phyloP scores from a whole-genome alignment of 2,888 invertebrate species.

The Lepidocyrtinus sp. region DNA sequence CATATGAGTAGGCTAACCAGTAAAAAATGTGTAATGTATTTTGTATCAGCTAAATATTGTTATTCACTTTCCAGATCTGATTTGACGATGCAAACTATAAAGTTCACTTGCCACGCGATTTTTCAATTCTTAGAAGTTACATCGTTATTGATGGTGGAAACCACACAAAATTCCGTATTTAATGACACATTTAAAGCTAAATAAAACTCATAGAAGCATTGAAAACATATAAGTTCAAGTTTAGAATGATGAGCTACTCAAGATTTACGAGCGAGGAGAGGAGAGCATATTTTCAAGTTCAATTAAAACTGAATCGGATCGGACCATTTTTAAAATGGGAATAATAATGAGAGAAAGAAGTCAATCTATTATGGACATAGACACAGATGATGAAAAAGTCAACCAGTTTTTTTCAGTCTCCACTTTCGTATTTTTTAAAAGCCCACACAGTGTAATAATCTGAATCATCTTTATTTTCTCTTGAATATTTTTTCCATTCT shows the following conservation, averaged over 20 bases:
- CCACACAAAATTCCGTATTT: too few relatives aligned
- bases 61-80: too few relatives aligned
- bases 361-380: conserved; percentile 3
- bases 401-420: conserved; percentile 24
- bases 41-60: too few relatives aligned
- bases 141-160: too few relatives aligned
- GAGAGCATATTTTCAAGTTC: conserved; percentile 34
- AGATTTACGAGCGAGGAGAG: conserved; percentile 42
- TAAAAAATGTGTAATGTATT: too few relatives aligned
- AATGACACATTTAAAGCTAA: too few relatives aligned
- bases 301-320: conserved; percentile 44
- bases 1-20: conserved; percentile 1
- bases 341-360: conserved; percentile 8
- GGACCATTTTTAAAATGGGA: not conserved
- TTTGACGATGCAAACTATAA: too few relatives aligned
- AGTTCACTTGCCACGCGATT: too few relatives aligned
- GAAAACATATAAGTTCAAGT: not conserved
- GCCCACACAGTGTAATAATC: conserved; percentile 40
- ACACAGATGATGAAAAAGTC: conserved; percentile 16
- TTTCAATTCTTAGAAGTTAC: too few relatives aligned
- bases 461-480: conserved; percentile 23
- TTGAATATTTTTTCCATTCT: not conserved
- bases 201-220: too few relatives aligned
- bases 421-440: conserved; percentile 18
- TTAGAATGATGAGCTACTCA: conserved; percentile 27